Evolutionary conservation across 2,113 vertebrate species (phyloP).

Genomic region (Petromus typicus): DNA sequence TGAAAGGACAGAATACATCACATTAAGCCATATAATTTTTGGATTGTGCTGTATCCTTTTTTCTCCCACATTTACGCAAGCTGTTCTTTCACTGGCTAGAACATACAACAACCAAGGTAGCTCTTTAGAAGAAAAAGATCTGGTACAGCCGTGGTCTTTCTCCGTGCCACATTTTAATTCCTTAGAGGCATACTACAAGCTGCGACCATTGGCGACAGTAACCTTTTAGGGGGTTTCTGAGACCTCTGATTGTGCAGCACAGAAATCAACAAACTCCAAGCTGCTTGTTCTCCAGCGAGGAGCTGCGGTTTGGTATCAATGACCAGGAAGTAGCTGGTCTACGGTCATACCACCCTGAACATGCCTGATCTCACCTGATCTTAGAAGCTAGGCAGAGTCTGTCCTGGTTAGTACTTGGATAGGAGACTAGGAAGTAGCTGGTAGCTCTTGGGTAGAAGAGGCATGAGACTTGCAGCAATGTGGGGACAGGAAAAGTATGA

Average conservation of each 20-base stretch:
- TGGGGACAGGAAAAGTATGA: constrained; percentile 16
- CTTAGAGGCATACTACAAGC: background rate
- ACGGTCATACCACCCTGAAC: too few relatives aligned
- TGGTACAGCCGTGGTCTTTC: too few relatives aligned
- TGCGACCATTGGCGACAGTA: background rate
- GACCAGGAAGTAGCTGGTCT: background rate
- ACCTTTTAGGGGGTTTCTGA: background rate
- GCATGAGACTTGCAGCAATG: constrained; percentile 25
- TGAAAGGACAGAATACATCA: background rate
- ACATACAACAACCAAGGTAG: background rate
- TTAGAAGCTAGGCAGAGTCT: too few relatives aligned
- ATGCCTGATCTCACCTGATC: too few relatives aligned
- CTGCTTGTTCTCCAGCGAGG: background rate
- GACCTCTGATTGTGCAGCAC: background rate
- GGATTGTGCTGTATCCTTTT: background rate
- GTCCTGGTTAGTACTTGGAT: too few relatives aligned
- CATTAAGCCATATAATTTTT: background rate
- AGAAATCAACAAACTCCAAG: background rate
- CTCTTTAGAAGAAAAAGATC: background rate
- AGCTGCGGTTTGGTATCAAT: background rate
- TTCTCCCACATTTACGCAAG: background rate
- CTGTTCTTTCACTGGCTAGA: background rate
- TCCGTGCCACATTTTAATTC: background rate
- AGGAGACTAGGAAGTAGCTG: background rate
- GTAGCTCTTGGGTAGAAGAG: background rate